Conservation (phyloP, 2,888 invertebrate genomes). For the Pseudococcus longispinus region DNA sequence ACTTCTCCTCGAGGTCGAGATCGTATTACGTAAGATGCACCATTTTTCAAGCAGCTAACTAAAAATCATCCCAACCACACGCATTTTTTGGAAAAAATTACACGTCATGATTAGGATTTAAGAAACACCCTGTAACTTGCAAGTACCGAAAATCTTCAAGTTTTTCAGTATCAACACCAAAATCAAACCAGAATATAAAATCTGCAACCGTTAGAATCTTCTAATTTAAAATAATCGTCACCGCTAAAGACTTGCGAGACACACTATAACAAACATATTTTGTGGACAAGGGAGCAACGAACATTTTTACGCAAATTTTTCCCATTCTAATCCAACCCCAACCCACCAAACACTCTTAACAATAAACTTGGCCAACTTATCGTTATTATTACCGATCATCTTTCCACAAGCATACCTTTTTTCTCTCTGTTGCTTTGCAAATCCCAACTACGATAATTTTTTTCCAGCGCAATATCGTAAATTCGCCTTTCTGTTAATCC, state of each 20-base stretch:
- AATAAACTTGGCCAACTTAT: background rate
- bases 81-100: too few species aligned
- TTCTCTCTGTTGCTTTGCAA: background rate
- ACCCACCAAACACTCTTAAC: background rate
- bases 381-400: background rate
- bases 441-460: background rate
- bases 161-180: too few species aligned
- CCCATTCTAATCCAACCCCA: background rate
- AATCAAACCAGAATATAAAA: too few species aligned
- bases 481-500: background rate
- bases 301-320: background rate
- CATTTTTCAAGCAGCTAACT: too few species aligned
- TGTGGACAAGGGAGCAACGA: background rate
- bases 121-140: too few species aligned
- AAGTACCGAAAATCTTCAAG: too few species aligned
- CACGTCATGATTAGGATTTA: too few species aligned
- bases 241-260: background rate
- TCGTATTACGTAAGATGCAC: too few species aligned
- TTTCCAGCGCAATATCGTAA: background rate
- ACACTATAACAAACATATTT: background rate
- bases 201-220: too few species aligned
- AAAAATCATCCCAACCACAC: too few species aligned
- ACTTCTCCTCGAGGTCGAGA: too few species aligned
- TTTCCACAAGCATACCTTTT: background rate
- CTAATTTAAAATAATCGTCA: too few species aligned